phyloP scores from a whole-genome alignment of 2,797 vertebrate species.

The Avahi laniger region DNA sequence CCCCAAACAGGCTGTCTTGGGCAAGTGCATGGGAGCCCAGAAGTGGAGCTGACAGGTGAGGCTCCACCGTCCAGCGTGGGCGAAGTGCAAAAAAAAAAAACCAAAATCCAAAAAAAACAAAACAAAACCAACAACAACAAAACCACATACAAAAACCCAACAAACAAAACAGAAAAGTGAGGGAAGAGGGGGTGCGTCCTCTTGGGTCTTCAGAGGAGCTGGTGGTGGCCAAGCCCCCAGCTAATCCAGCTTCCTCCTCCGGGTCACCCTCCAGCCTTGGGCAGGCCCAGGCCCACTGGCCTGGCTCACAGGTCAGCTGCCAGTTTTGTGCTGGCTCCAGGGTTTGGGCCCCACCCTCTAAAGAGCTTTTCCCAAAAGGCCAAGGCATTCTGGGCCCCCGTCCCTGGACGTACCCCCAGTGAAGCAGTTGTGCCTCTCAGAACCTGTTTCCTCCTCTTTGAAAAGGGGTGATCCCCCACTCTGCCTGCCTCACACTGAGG shows the following conservation, averaged over 20 bases:
- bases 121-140: not conserved
- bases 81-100: slow-evolving; percentile 69
- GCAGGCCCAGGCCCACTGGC: not conserved
- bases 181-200: not conserved
- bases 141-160: not conserved
- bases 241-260: not conserved
- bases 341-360: not conserved
- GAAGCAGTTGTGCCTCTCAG: not conserved
- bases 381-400: not conserved
- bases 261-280: not conserved
- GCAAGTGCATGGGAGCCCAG: slow-evolving; percentile 59
- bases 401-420: not conserved
- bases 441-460: not conserved
- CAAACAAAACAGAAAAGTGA: not conserved
- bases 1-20: slow-evolving; percentile 49
- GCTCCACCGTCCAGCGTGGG: not conserved
- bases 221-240: not conserved
- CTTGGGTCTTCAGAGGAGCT: not conserved
- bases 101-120: not conserved
- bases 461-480: not conserved
- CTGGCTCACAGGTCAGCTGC: not conserved
- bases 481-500: not conserved
- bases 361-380: not conserved
- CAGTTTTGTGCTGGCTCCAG: not conserved
- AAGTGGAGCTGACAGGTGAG: not conserved